phyloP scores from a whole-genome alignment of 2,113 vertebrate species.

The Apteryx owenii region DNA sequence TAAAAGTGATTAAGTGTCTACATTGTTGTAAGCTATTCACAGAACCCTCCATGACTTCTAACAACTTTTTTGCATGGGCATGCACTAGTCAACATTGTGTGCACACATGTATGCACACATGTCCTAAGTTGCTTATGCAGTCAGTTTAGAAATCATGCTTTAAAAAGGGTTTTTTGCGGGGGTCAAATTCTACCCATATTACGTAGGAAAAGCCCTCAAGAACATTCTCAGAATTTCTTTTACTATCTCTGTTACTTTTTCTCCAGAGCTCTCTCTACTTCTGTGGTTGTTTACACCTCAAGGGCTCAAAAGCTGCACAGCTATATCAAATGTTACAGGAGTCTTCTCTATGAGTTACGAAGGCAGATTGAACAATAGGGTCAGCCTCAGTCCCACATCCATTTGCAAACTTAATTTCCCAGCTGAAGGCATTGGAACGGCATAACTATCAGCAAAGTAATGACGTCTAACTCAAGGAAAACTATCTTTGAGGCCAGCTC shows the following conservation, averaged over 20 bases:
- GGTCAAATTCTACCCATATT: not conserved
- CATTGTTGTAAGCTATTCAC: not conserved
- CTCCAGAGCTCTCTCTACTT: not conserved
- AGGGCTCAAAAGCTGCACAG: not conserved
- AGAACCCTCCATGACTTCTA: not conserved
- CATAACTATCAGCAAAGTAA: not conserved
- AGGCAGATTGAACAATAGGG: not conserved
- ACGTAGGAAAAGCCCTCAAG: accelerated
- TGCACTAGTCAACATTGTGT: not conserved
- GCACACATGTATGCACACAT: not conserved
- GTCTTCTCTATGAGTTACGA: not conserved
- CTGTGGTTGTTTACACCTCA: not conserved
- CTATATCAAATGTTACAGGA: not conserved
- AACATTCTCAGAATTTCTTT: not conserved
- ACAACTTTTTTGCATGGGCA: not conserved
- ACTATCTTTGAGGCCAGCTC: not conserved
- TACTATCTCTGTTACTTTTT: not conserved
- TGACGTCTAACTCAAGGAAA: not conserved
- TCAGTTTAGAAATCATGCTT: not conserved
- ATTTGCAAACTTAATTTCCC: not conserved
- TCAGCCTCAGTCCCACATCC: not conserved
- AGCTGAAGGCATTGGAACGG: not conserved
- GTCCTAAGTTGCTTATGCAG: not conserved
- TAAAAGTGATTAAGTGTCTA: not conserved
- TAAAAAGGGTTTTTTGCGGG: not conserved